Conservation (phyloP, 2,797 vertebrate genomes). For the Chiroxiphia lanceolata region DNA sequence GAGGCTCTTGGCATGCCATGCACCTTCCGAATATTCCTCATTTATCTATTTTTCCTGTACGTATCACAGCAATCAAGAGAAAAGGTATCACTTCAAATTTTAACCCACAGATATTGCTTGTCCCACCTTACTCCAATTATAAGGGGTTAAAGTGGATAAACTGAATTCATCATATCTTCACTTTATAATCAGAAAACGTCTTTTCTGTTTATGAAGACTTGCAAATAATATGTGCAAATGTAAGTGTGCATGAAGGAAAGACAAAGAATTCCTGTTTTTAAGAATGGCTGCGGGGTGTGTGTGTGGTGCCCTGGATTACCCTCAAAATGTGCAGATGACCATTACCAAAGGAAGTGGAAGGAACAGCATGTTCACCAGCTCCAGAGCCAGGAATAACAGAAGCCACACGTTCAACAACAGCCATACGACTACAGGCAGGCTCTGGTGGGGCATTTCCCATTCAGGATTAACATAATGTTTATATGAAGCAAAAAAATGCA, state of each 20-base stretch:
- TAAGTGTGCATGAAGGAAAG: background rate
- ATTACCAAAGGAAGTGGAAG: constrained; percentile 49
- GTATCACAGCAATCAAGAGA: background rate
- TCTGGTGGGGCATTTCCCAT: constrained; percentile 2
- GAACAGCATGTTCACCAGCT: constrained; percentile 62
- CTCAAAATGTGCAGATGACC: constrained; percentile 47
- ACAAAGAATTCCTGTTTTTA: background rate
- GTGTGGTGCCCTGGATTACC: constrained; percentile 44
- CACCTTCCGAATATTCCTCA: background rate
- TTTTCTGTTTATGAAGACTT: background rate
- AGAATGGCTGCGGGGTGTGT: background rate
- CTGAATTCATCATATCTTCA: background rate
- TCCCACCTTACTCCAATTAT: background rate
- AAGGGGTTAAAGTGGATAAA: background rate
- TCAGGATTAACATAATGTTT: constrained; percentile 36
- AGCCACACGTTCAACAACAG: constrained; percentile 48
- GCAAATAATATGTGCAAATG: background rate
- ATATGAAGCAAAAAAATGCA: background rate
- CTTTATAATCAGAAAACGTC: background rate
- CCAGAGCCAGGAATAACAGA: constrained; percentile 64
- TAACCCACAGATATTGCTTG: background rate
- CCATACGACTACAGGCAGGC: constrained; percentile 14
- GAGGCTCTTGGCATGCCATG: background rate
- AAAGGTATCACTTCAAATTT: background rate
- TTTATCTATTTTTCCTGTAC: background rate